phyloP scores from a whole-genome alignment of 2,888 invertebrate genomes.

The Heliconius ethilla region DNA sequence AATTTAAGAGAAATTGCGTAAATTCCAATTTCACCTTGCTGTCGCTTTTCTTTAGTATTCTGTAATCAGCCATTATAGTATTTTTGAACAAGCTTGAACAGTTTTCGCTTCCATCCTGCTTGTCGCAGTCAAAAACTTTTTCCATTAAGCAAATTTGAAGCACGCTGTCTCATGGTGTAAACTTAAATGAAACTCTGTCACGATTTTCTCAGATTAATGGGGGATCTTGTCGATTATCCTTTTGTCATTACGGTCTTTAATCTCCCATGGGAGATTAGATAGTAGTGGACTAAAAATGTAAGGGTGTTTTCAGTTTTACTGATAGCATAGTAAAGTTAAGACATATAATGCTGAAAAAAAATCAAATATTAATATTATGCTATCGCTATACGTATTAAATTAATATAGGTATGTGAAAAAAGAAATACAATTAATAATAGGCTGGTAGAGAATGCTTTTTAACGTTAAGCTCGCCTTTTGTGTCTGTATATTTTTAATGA shows the following conservation, averaged over 20 bases:
- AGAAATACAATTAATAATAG: too few relatives aligned
- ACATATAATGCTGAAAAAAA: neutral
- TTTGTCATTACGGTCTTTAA: slow-evolving; percentile 8
- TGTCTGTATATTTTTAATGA: too few relatives aligned
- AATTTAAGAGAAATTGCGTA: slow-evolving; percentile 16
- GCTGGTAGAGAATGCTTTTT: too few relatives aligned
- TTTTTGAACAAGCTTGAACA: slow-evolving; percentile 11
- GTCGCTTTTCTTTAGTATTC: neutral
- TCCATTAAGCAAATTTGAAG: slow-evolving; percentile 20
- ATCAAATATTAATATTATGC: neutral
- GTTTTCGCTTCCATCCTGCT: neutral
- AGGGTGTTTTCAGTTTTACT: neutral
- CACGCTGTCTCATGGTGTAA: slow-evolving; percentile 15
- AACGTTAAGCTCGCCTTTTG: too few relatives aligned
- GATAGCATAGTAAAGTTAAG: neutral
- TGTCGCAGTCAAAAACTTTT: slow-evolving; percentile 17
- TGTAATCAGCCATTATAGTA: slow-evolving; percentile 1
- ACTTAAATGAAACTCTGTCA: slow-evolving; percentile 15
- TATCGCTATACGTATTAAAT: neutral
- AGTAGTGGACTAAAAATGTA: neutral
- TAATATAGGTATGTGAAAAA: too few relatives aligned
- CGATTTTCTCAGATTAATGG: slow-evolving; percentile 3
- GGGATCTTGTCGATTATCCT: slow-evolving; percentile 11
- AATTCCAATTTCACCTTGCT: neutral
- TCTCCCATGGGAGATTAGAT: slow-evolving; percentile 12